Evolutionary conservation across 2,113 vertebrate genomes (phyloP), one percentile per base, ranked within the genome.

Genomic region (Sclerurus mexicanus): DNA sequence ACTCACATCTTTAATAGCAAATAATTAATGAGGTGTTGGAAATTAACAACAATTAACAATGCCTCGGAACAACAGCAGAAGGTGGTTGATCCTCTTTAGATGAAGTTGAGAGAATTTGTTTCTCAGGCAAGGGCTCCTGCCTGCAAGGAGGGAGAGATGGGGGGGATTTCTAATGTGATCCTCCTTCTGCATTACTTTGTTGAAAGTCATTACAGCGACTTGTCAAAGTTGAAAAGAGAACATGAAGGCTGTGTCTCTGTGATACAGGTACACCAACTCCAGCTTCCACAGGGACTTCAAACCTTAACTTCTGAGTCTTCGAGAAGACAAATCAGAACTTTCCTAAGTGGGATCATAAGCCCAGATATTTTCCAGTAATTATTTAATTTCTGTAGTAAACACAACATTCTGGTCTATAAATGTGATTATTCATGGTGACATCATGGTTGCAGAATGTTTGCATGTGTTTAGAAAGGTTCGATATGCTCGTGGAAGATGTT

Each of bases 1-100:
- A 84, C 77, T 95, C 96, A 95, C 92, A 94, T 96, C 74, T 97
- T 97, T 97, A 98, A 97, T 95, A 96, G 94, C 75, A 96, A 98
- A 96, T 97, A 98, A 98, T 97, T 98, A 98, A 98, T 97, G 97
- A 97, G 78, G 93, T 98, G 97, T 90, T 97, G 77, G 97, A 98
- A 98, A 98, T 98, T 97, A 97, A 98, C 97, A 98, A 97, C 97
- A 98, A 98, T 98, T 98, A 98, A 97, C 97, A 98, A 88, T 94
- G 91, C 68, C 53, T 82, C 83, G 58, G 93, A 98, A 97, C 46
- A 97, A 91, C 74, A 90, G 93, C 95, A 97, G 94, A 96, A 97
- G 95, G 96, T 98, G 93, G 91, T 94, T 95, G 94, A 94, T 96
- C 72, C 90, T 46, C 67, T 90, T 59, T 52, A 90, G 35, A 96